Conservation (phyloP, 2,888 invertebrate genomes). For the Phyllotreta cruciferae region DNA sequence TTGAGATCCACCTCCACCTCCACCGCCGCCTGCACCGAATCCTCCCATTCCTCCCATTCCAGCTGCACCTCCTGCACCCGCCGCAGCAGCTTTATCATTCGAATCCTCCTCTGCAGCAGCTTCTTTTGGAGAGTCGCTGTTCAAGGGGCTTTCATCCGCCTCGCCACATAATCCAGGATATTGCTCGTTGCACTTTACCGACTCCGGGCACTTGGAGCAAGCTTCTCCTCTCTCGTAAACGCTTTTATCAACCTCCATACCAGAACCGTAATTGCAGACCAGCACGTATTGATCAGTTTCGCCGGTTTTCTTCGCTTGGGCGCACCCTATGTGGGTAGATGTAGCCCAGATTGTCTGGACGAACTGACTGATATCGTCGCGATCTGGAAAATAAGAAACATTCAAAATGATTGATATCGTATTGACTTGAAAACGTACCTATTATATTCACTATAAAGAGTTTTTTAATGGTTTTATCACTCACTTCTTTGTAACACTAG, state of each 20-base stretch:
- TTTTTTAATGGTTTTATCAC: too few species aligned
- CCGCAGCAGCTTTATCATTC: slow-evolving; percentile 1
- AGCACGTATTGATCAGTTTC: slow-evolving; percentile 9
- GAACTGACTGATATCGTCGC: slow-evolving; percentile 6
- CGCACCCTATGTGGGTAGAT: slow-evolving; percentile 23
- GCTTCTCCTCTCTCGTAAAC: slow-evolving; percentile 14
- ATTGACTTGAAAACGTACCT: too few species aligned
- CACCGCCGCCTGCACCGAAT: neutral
- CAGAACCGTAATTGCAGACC: slow-evolving; percentile 21
- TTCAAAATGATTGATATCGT: neutral
- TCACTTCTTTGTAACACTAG: too few species aligned
- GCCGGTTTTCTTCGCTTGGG: slow-evolving; percentile 16
- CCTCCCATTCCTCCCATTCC: slow-evolving; percentile 4
- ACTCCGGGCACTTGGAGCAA: slow-evolving; percentile 3
- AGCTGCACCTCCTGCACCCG: slow-evolving; percentile 1
- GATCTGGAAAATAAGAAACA: slow-evolving; percentile 1
- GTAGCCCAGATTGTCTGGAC: slow-evolving; percentile 19
- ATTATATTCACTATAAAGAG: too few species aligned
- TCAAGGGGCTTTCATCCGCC: slow-evolving; percentile 4
- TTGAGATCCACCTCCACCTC: slow-evolving; percentile 3
- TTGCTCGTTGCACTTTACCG: slow-evolving; percentile 2
- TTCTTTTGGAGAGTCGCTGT: slow-evolving; percentile 6
- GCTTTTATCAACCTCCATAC: neutral
- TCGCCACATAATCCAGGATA: slow-evolving; percentile 21
- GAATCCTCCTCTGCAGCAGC: neutral